These are phyloP conservation scores for Psittacula echo DNA, from an alignment of 2,797 vertebrate species.

Conservation along the genomic window DNA sequence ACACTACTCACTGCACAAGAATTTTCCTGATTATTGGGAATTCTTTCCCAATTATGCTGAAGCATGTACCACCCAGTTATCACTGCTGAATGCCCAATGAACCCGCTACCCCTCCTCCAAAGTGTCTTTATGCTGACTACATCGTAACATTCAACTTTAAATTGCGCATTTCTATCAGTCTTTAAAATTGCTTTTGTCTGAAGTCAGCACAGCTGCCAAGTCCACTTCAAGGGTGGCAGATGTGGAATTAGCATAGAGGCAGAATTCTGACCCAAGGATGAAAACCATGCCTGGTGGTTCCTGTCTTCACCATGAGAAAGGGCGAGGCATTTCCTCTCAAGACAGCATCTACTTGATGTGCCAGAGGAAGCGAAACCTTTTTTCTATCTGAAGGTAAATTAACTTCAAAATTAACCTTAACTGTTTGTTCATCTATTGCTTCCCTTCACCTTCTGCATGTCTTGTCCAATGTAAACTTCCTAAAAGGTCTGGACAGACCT, in stretches of 20 bases:
- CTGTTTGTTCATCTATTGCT: background rate
- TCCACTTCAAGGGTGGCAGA: background rate
- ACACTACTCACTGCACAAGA: background rate
- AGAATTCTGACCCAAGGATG: background rate
- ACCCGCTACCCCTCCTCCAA: background rate
- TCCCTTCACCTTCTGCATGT: background rate
- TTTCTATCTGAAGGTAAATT: background rate
- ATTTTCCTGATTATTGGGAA: background rate
- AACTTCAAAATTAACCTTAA: background rate
- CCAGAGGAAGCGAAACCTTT: background rate
- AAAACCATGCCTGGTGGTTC: background rate
- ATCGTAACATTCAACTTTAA: background rate
- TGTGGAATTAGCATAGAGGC: background rate
- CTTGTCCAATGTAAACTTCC: background rate
- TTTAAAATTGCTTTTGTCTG: background rate
- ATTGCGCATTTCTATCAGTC: background rate
- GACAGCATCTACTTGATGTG: background rate
- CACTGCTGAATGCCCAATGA: background rate
- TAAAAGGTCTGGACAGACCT: background rate
- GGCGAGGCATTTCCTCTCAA: background rate
- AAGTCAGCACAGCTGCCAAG: background rate
- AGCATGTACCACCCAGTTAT: background rate
- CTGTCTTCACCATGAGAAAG: background rate
- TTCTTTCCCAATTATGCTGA: background rate
- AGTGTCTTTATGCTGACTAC: background rate